Evolutionary conservation across 2,797 vertebrate species (phyloP).

Genomic region (Artibeus jamaicensis): DNA sequence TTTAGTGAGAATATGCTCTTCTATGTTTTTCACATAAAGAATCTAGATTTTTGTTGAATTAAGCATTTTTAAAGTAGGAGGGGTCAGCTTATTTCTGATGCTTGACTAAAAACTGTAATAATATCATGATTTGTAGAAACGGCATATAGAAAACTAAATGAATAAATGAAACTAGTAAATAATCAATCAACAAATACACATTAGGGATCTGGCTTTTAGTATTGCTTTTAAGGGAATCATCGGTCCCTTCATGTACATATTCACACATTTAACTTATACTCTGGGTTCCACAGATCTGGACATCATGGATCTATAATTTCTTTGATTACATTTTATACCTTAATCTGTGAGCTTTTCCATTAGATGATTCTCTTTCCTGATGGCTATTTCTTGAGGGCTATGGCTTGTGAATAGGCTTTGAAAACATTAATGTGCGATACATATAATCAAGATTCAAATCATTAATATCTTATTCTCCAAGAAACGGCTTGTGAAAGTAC

Average conservation of each 20-base stretch:
- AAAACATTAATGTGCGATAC: not conserved
- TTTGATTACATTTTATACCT: not conserved
- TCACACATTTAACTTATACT: not conserved
- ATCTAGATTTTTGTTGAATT: slow-evolving; percentile 46
- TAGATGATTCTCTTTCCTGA: not conserved
- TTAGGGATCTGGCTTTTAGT: not conserved
- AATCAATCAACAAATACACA: not conserved
- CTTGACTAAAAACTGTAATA: not conserved
- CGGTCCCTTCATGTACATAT: not conserved
- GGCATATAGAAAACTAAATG: not conserved
- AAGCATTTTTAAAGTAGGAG: not conserved
- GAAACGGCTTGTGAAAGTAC: slow-evolving; percentile 1
- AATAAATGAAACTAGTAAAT: slow-evolving; percentile 10
- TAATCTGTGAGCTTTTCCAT: not conserved
- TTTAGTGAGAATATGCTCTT: not conserved
- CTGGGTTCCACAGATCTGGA: not conserved
- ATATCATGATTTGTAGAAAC: not conserved
- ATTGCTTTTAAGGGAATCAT: not conserved
- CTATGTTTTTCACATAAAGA: not conserved
- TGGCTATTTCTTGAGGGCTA: not conserved
- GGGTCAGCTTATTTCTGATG: not conserved
- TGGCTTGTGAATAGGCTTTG: not conserved
- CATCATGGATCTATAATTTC: not conserved
- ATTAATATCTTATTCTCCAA: slow-evolving; percentile 1
- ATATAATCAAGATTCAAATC: slow-evolving; percentile 5